These are phyloP conservation scores for Pteria penguin DNA, from an alignment of 2,888 invertebrate species.

Conservation along the genomic window DNA sequence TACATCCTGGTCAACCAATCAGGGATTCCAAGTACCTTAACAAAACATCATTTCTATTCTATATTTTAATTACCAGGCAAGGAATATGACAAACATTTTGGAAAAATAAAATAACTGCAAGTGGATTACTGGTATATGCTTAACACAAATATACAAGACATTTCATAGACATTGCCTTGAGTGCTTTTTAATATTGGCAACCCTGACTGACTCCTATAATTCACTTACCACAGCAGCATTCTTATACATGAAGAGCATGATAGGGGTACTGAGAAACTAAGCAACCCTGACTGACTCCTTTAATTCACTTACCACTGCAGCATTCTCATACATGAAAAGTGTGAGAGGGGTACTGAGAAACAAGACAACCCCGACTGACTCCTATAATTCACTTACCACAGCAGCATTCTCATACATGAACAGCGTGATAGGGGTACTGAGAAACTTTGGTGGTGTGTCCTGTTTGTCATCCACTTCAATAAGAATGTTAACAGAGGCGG, in stretches of 20 bases:
- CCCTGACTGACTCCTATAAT: background rate
- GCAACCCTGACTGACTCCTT: background rate
- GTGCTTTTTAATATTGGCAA: background rate
- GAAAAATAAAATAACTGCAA: too few relatives aligned
- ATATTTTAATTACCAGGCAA: too few relatives aligned
- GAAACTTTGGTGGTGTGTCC: slow-evolving; percentile 94
- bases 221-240: slow-evolving; percentile 53
- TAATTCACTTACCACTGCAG: slow-evolving; percentile 51
- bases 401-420: slow-evolving; percentile 53
- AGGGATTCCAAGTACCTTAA: too few relatives aligned
- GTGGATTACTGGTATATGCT: too few relatives aligned
- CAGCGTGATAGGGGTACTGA: slow-evolving; percentile 46
- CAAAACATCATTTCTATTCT: too few relatives aligned
- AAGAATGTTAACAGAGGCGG: slow-evolving; percentile 50
- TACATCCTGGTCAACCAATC: too few relatives aligned
- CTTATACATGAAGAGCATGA: slow-evolving; percentile 55
- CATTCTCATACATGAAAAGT: slow-evolving; percentile 56
- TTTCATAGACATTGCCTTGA: background rate
- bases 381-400: slow-evolving; percentile 58
- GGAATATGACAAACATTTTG: too few relatives aligned
- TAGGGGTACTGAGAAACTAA: slow-evolving; percentile 82
- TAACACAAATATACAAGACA: background rate
- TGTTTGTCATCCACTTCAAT: slow-evolving; percentile 89
- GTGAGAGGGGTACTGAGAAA: slow-evolving; percentile 82
- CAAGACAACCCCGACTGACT: background rate